These are phyloP conservation scores for Hylaeus anthracinus DNA, from an alignment of 1,140 invertebrate genomes.

Conservation along the genomic window DNA sequence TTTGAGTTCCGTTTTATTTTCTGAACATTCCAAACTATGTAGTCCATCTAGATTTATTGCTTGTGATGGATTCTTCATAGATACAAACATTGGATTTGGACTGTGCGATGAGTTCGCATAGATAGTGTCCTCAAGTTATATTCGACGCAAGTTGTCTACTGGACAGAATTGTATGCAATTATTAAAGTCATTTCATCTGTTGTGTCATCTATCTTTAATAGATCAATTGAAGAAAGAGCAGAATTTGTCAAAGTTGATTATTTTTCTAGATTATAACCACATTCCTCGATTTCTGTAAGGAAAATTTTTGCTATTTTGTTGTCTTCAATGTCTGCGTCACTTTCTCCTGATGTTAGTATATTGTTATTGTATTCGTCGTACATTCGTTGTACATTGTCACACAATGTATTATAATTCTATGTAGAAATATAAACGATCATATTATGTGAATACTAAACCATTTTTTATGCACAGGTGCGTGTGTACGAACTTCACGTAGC, in stretches of 20 bases:
- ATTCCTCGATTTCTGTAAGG: constrained; percentile 82
- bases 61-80: constrained; percentile 60
- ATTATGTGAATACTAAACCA: no score
- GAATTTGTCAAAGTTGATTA: constrained; percentile 81
- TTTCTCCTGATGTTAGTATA: constrained; percentile 72
- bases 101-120: constrained; percentile 24
- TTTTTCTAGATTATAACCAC: constrained; percentile 88
- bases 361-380: no score
- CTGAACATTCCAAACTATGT: constrained; percentile 50
- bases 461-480: no score
- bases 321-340: constrained; percentile 91
- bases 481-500: no score
- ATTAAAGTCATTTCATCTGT: neutral
- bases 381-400: no score
- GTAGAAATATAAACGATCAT: no score
- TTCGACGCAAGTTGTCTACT: neutral
- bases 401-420: no score
- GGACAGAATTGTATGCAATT: neutral
- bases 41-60: constrained; percentile 30
- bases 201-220: neutral
- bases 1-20: constrained; percentile 51
- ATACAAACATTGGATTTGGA: constrained; percentile 62
- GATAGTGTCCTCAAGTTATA: neutral
- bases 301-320: constrained; percentile 83
- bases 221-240: constrained; percentile 62